phyloP scores from a whole-genome alignment of 2,888 invertebrate genomes.

The Drosophila diplacantha region DNA sequence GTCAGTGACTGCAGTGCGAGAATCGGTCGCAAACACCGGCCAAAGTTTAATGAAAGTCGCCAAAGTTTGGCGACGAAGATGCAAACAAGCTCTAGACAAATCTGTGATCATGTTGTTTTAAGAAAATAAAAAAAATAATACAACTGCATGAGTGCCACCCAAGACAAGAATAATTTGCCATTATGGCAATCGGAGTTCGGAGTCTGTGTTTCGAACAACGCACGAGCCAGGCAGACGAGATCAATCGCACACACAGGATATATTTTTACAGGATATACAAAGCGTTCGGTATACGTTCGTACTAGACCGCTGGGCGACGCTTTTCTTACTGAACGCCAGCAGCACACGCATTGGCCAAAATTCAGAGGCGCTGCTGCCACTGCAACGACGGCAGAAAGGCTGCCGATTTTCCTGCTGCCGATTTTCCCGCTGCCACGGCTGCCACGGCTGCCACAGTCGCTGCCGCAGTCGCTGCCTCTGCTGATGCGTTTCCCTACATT shows the following conservation, averaged over 20 bases:
- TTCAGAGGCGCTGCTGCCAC: constrained; percentile 56
- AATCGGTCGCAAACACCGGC: constrained; percentile 39
- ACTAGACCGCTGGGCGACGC: constrained; percentile 79
- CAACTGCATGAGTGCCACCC: constrained; percentile 3
- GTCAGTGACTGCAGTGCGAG: constrained; percentile 51
- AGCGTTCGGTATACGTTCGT: constrained; percentile 76
- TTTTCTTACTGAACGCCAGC: constrained; percentile 78
- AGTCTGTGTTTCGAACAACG: constrained; percentile 29
- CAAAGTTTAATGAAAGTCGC: constrained; percentile 51
- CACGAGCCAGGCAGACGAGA: constrained; percentile 64
- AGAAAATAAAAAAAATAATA: not conserved
- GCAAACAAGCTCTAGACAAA: constrained; percentile 7
- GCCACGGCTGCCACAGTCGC: constrained; percentile 31
- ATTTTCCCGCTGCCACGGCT: constrained; percentile 48
- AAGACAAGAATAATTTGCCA: constrained; percentile 31
- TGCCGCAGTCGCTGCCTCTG: constrained; percentile 33
- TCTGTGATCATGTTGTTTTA: constrained; percentile 15
- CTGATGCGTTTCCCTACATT: constrained; percentile 66
- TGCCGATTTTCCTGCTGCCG: constrained; percentile 51
- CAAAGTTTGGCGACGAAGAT: constrained; percentile 33
- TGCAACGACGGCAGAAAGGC: constrained; percentile 43
- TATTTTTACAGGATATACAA: constrained; percentile 54
- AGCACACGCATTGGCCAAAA: constrained; percentile 70
- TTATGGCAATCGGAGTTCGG: constrained; percentile 17
- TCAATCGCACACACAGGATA: constrained; percentile 66